phyloP scores from a whole-genome alignment of 2,888 invertebrate genomes.

The Synanthedon andrenaeformis region DNA sequence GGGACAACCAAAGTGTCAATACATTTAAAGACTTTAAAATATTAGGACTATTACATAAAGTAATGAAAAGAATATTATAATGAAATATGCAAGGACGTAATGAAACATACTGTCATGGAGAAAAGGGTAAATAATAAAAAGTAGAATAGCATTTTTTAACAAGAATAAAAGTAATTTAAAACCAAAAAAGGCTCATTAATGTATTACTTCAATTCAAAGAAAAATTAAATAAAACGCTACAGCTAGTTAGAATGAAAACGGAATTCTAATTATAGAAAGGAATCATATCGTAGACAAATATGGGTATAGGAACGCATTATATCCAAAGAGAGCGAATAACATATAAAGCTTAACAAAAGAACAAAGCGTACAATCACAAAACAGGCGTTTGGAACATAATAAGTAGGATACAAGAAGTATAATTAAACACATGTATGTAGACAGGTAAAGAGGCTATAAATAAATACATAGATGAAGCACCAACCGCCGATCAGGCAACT shows the following conservation, averaged over 20 bases:
- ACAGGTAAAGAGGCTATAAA: conserved; percentile 36
- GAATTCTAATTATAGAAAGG: neutral
- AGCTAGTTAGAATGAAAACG: neutral
- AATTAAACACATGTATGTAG: conserved; percentile 47
- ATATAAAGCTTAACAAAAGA: conserved; percentile 4
- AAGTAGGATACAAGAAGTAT: conserved; percentile 34
- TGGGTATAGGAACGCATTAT: neutral
- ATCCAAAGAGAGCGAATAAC: conserved; percentile 4
- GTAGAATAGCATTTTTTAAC: no score
- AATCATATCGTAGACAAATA: no score
- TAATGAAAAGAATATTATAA: no score
- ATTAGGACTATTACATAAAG: no score
- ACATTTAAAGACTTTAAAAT: no score
- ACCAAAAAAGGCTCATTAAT: no score
- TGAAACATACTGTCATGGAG: no score
- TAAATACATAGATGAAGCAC: conserved; percentile 66
- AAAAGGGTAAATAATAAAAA: no score
- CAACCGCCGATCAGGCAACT: conserved; percentile 49
- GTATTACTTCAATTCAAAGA: no score
- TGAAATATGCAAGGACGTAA: no score
- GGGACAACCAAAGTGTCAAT: no score
- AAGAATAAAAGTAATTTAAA: no score
- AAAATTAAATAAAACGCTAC: neutral
- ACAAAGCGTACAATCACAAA: conserved; percentile 55
- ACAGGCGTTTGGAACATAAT: conserved; percentile 33